Conservation (phyloP, 2,113 vertebrate genomes). For the Acinonyx jubatus region DNA sequence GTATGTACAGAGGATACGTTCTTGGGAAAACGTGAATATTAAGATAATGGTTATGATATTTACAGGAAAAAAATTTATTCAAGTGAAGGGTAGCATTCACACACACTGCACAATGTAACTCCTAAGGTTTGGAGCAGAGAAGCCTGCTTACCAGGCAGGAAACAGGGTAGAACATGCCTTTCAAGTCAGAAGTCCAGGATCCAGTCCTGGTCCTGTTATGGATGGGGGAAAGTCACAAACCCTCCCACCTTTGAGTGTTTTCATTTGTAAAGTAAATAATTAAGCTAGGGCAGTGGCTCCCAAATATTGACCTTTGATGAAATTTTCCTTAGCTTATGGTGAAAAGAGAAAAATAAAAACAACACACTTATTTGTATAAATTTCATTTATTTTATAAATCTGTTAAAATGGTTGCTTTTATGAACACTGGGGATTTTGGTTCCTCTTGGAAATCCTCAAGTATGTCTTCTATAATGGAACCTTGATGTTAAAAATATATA, state of each 20-base stretch:
- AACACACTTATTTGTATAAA: background rate
- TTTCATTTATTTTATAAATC: slow-evolving; percentile 35
- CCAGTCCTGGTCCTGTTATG: background rate
- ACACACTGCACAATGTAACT: background rate
- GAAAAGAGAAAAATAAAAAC: slow-evolving; percentile 36
- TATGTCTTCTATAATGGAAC: background rate
- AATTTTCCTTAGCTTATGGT: background rate
- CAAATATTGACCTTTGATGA: background rate
- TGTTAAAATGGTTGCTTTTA: slow-evolving; percentile 1
- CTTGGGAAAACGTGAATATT: background rate
- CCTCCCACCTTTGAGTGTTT: background rate
- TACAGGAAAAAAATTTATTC: background rate
- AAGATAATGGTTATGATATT: background rate
- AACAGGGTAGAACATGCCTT: background rate
- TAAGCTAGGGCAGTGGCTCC: background rate
- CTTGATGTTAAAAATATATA: background rate
- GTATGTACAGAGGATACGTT: background rate
- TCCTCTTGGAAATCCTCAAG: background rate
- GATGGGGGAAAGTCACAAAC: background rate
- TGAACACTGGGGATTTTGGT: background rate
- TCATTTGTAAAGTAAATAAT: slow-evolving; percentile 20
- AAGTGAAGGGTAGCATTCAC: background rate
- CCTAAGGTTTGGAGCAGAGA: too few species aligned
- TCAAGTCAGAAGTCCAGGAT: background rate
- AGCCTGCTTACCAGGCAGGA: background rate